Evolutionary conservation across 2,113 vertebrate genomes (phyloP).

Genomic region (Myiozetetes cayanensis): DNA sequence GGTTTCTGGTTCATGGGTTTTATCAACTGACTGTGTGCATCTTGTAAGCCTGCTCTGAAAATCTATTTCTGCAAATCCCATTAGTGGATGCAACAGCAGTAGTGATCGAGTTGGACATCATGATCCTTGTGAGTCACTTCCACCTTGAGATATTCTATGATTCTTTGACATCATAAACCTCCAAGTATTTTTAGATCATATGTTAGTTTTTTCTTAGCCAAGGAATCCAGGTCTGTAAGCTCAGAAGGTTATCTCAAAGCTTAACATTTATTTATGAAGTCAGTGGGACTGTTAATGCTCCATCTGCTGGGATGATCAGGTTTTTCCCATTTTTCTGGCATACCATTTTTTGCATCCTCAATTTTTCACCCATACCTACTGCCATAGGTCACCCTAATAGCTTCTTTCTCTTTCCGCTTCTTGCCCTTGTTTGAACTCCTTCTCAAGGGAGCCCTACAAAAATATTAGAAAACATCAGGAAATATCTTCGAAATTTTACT

Average conservation of each 20-base stretch:
- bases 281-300: background rate
- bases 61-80: background rate
- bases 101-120: background rate
- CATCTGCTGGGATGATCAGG: background rate
- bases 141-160: background rate
- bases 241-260: background rate
- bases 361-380: constrained; percentile 76
- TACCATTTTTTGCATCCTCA: background rate
- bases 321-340: background rate
- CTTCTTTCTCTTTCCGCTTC: constrained; percentile 78
- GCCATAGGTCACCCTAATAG: constrained; percentile 71
- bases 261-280: background rate
- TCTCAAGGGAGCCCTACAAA: constrained; percentile 74
- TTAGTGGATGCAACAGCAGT: background rate
- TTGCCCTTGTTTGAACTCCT: constrained; percentile 77
- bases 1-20: background rate
- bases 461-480: constrained; percentile 23
- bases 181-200: background rate
- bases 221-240: background rate
- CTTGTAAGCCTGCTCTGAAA: background rate
- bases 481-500: background rate
- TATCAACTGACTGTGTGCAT: background rate
- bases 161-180: background rate
- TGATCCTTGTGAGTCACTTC: background rate
- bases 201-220: background rate